These are phyloP conservation scores for Hipparchia sbordonii DNA, from an alignment of 2,888 invertebrate genomes.

Conservation along the genomic window DNA sequence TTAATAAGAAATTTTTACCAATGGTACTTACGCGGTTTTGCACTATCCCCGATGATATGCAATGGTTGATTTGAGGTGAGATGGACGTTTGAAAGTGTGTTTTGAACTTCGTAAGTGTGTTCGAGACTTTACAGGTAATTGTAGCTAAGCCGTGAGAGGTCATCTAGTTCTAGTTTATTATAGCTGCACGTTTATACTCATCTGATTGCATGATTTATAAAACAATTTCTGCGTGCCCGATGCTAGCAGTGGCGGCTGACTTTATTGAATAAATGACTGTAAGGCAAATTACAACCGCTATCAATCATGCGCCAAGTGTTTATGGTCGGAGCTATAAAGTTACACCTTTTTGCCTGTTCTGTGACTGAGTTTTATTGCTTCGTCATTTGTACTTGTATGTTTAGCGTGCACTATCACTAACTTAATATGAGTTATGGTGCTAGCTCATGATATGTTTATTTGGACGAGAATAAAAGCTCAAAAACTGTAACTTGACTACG, in stretches of 20 bases:
- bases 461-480: no score
- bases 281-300: constrained; percentile 11
- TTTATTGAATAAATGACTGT: constrained; percentile 13
- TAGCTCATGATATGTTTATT: no score
- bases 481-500: no score
- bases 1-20: no score
- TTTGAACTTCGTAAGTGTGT: no score
- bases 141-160: neutral
- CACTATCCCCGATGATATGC: no score
- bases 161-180: neutral
- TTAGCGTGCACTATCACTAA: constrained; percentile 6
- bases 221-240: constrained; percentile 6
- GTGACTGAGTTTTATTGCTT: constrained; percentile 2
- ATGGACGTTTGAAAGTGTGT: no score
- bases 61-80: no score
- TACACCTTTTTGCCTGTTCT: constrained; percentile 13
- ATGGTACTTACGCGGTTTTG: no score
- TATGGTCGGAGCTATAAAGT: constrained; percentile 6
- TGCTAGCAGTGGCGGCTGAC: constrained; percentile 2
- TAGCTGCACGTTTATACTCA: neutral
- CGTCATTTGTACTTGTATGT: constrained; percentile 7
- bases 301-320: constrained; percentile 14
- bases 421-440: neutral
- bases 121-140: neutral
- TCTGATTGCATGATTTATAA: constrained; percentile 17